Conservation (phyloP, 2,797 vertebrate species). For the Apogon talboti region DNA sequence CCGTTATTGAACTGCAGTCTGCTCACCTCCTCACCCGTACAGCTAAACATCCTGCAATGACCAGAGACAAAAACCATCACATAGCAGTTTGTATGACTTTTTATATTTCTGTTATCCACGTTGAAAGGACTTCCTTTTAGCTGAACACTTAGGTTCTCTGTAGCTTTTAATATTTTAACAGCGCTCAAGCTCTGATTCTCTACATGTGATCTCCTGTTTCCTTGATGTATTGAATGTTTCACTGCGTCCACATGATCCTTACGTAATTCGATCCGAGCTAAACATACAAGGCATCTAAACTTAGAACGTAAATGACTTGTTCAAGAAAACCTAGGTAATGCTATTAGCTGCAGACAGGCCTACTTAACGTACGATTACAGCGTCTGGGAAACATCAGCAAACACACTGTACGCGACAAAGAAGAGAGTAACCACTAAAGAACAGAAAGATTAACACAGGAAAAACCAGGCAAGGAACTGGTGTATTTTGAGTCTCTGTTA, state of each 20-base stretch:
- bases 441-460: neutral
- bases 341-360: constrained; percentile 64
- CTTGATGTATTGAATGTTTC: constrained; percentile 17
- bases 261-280: constrained; percentile 29
- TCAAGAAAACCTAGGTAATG: constrained; percentile 67
- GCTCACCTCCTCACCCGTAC: constrained; percentile 88
- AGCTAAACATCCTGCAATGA: constrained; percentile 87
- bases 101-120: neutral
- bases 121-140: neutral
- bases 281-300: constrained; percentile 57
- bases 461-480: neutral
- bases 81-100: neutral
- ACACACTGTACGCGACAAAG: constrained; percentile 10
- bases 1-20: constrained; percentile 87
- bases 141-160: neutral
- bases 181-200: neutral
- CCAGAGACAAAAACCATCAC: neutral
- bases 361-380: constrained; percentile 41
- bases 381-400: constrained; percentile 18
- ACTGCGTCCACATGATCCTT: constrained; percentile 18
- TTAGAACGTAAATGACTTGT: constrained; percentile 60
- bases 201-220: constrained; percentile 8
- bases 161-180: constrained; percentile 8
- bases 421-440: constrained; percentile 23
- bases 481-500: neutral